Evolutionary conservation across 2,113 vertebrate species (phyloP).

Genomic region (Cariama cristata): DNA sequence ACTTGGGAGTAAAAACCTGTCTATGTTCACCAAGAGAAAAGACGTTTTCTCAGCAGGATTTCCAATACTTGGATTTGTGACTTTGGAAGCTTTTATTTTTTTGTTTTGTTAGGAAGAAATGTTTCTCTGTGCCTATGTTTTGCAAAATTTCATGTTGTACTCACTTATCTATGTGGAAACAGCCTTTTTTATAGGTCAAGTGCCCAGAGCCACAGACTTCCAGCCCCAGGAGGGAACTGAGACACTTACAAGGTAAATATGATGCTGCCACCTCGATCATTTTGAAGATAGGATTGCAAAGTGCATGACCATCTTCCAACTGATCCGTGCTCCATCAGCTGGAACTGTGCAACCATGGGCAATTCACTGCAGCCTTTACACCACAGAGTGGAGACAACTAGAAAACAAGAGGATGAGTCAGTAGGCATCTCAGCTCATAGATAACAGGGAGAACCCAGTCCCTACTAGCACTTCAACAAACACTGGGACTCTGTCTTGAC

Average conservation of each 20-base stretch:
- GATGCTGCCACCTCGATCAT: neutral
- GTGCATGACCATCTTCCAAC: neutral
- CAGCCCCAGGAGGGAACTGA: neutral
- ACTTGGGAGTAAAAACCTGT: neutral
- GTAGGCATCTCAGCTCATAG: neutral
- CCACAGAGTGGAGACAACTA: rapidly evolving
- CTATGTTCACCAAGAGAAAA: slow-evolving; percentile 19
- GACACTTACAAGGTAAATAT: neutral
- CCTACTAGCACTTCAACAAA: neutral
- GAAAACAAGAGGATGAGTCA: neutral
- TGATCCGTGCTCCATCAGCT: neutral
- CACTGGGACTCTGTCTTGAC: neutral
- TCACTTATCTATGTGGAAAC: neutral
- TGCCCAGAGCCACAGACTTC: neutral
- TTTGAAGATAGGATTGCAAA: neutral
- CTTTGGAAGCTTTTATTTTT: neutral
- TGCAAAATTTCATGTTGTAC: neutral
- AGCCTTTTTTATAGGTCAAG: neutral
- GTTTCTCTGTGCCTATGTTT: neutral
- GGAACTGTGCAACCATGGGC: neutral
- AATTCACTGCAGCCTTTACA: neutral
- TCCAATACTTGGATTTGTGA: neutral
- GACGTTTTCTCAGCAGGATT: neutral
- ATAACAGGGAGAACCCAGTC: neutral
- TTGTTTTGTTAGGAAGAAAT: neutral